These are phyloP conservation scores for Prochilodus magdalenae DNA, from an alignment of 2,113 vertebrate genomes.

Conservation along the genomic window DNA sequence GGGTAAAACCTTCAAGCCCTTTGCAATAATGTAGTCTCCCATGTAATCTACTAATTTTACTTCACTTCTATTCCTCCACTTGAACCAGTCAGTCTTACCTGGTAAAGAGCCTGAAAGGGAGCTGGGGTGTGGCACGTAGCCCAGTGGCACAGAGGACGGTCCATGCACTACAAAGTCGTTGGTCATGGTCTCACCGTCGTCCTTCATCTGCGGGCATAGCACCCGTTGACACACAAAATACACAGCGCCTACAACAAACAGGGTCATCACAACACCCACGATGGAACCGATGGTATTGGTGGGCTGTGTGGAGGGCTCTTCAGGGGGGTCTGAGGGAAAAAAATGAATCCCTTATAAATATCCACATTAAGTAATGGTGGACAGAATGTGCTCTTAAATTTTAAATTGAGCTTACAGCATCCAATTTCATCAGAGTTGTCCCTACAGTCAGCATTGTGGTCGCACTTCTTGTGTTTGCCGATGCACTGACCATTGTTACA, in stretches of 20 bases:
- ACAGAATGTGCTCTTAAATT: not conserved
- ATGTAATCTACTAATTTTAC: not conserved
- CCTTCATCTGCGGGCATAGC: slow-evolving; percentile 95
- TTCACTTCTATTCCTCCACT: not conserved
- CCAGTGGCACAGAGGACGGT: slow-evolving; percentile 89
- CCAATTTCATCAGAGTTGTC: slow-evolving; percentile 93
- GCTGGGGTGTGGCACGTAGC: slow-evolving; percentile 92
- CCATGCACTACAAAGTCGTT: slow-evolving; percentile 94
- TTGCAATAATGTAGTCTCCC: too few relatives aligned
- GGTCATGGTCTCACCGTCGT: slow-evolving; percentile 92
- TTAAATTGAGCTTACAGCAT: slow-evolving; percentile 86
- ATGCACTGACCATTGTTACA: slow-evolving; percentile 93
- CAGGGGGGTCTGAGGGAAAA: slow-evolving; percentile 83
- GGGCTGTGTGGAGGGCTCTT: slow-evolving; percentile 88
- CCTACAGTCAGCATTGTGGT: slow-evolving; percentile 91
- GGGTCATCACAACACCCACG: slow-evolving; percentile 90
- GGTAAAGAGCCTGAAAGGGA: slow-evolving; percentile 93
- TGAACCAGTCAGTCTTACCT: slow-evolving; percentile 68
- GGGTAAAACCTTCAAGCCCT: too few relatives aligned
- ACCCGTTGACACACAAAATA: slow-evolving; percentile 97
- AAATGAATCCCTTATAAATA: slow-evolving; percentile 33
- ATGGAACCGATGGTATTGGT: slow-evolving; percentile 93
- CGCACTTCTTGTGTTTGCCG: slow-evolving; percentile 94
- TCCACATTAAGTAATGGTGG: not conserved
- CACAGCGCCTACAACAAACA: slow-evolving; percentile 92